A percentile compares a stretch with the other conserved stretches of the same genome.
phyloP scores from a whole-genome alignment of 2,888 invertebrate species.

The Platycnemis pennipes region DNA sequence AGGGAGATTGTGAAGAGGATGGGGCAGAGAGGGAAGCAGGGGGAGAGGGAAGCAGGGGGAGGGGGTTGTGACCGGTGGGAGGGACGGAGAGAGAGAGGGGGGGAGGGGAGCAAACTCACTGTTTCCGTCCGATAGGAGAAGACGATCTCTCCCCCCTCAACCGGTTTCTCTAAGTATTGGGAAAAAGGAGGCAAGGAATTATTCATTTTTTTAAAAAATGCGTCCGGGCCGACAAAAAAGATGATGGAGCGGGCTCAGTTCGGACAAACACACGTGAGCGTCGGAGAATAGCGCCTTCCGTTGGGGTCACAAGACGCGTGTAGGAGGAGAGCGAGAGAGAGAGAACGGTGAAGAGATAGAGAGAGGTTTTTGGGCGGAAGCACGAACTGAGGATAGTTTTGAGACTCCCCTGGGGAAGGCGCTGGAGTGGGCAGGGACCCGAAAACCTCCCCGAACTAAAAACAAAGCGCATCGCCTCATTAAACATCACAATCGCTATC shows the following conservation, averaged over 20 bases:
- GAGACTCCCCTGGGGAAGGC: neutral
- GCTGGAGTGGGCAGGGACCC: neutral
- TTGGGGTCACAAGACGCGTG: neutral
- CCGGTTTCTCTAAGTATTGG: slow-evolving; percentile 67
- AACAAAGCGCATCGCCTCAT: neutral
- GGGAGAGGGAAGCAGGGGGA: neutral
- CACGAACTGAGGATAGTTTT: neutral
- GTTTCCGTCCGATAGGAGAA: slow-evolving; percentile 63
- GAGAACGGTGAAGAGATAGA: neutral
- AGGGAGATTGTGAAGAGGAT: no score
- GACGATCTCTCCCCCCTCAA: slow-evolving; percentile 29
- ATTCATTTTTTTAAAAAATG: slow-evolving; percentile 62
- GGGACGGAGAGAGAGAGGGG: neutral
- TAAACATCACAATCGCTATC: neutral
- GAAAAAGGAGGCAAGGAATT: slow-evolving; percentile 64
- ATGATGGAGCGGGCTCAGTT: slow-evolving; percentile 67
- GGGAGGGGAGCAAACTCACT: slow-evolving; percentile 42
- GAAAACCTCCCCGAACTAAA: neutral
- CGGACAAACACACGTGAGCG: slow-evolving; percentile 42
- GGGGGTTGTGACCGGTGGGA: neutral
- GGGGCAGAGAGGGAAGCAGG: no score
- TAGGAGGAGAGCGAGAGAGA: neutral
- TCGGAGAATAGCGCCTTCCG: slow-evolving; percentile 11
- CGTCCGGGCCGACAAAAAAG: slow-evolving; percentile 64
- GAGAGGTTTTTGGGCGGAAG: neutral